phyloP scores from a whole-genome alignment of 2,888 invertebrate genomes.

The Crioceris asparagi region DNA sequence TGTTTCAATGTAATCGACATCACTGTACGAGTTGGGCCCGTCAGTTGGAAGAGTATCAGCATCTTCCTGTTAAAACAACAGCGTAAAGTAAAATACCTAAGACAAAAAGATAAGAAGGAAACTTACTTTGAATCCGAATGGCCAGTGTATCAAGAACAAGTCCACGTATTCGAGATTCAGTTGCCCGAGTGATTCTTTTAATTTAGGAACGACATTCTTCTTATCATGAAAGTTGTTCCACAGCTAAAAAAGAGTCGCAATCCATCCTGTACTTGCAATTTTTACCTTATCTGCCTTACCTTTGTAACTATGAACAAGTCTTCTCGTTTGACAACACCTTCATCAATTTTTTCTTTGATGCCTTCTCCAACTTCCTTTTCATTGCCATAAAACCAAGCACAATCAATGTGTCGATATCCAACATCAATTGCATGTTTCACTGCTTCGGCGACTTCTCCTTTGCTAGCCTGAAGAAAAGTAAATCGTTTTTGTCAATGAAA shows the following conservation, averaged over 20 bases:
- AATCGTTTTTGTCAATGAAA: background rate
- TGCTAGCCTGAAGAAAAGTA: conserved; percentile 20
- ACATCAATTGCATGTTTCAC: conserved; percentile 47
- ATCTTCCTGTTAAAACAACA: conserved; percentile 35
- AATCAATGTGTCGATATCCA: conserved; percentile 56
- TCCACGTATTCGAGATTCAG: conserved; percentile 32
- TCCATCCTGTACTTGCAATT: background rate
- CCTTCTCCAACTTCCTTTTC: conserved; percentile 45
- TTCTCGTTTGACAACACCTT: conserved; percentile 53
- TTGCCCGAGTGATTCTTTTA: conserved; percentile 27
- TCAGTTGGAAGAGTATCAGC: conserved; percentile 39
- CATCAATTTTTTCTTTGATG: conserved; percentile 46
- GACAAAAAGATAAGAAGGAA: too few species aligned
- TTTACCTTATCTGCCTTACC: conserved; percentile 16
- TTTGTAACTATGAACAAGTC: conserved; percentile 60
- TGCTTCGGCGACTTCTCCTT: conserved; percentile 35
- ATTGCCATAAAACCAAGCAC: conserved; percentile 50
- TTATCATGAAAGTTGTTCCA: conserved; percentile 55
- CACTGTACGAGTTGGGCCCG: conserved; percentile 38
- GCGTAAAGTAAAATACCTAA: background rate
- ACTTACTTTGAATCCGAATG: conserved; percentile 32
- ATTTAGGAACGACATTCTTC: conserved; percentile 42
- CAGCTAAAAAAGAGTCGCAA: conserved; percentile 27
- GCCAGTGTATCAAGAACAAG: conserved; percentile 35
- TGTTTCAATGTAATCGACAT: conserved; percentile 61